These are phyloP conservation scores for Coenonympha glycerion DNA, from an alignment of 2,888 invertebrate species.

Conservation along the genomic window DNA sequence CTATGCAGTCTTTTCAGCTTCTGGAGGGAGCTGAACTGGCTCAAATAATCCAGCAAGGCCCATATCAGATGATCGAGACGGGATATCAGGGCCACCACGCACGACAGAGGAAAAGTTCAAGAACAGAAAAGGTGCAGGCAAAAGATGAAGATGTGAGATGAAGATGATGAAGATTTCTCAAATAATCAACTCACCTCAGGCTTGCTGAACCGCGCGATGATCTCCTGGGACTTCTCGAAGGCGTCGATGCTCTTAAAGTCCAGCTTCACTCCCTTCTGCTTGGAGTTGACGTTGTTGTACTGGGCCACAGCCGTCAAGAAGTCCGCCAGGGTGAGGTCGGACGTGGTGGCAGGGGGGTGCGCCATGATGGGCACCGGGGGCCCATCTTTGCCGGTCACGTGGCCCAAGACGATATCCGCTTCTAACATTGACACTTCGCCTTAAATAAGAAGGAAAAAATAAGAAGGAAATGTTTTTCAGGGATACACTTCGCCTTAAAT, in stretches of 20 bases:
- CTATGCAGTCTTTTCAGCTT: too few species aligned
- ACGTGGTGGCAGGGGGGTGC: slow-evolving; percentile 83
- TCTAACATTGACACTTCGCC: slow-evolving; percentile 86
- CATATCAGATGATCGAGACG: too few species aligned
- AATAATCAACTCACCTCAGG: slow-evolving; percentile 53
- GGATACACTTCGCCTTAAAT: background rate
- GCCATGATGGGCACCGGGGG: slow-evolving; percentile 86
- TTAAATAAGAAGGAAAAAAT: too few species aligned
- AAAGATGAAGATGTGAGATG: too few species aligned
- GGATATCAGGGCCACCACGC: too few species aligned
- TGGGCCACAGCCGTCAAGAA: slow-evolving; percentile 80
- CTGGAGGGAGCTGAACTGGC: too few species aligned
- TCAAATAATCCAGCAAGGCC: too few species aligned
- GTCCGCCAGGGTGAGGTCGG: slow-evolving; percentile 83
- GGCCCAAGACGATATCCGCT: slow-evolving; percentile 87
- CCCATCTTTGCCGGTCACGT: slow-evolving; percentile 62
- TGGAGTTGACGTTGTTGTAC: slow-evolving; percentile 59
- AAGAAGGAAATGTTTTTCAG: background rate
- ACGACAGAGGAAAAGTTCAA: too few species aligned
- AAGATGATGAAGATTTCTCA: too few species aligned
- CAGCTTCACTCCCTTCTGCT: slow-evolving; percentile 87
- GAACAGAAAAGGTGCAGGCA: too few species aligned
- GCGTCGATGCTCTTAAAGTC: slow-evolving; percentile 90
- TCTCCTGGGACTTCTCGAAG: slow-evolving; percentile 75
- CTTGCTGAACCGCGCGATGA: slow-evolving; percentile 57